Evolutionary conservation across 2,797 vertebrate genomes (phyloP).

Genomic region (Sebastes minor): DNA sequence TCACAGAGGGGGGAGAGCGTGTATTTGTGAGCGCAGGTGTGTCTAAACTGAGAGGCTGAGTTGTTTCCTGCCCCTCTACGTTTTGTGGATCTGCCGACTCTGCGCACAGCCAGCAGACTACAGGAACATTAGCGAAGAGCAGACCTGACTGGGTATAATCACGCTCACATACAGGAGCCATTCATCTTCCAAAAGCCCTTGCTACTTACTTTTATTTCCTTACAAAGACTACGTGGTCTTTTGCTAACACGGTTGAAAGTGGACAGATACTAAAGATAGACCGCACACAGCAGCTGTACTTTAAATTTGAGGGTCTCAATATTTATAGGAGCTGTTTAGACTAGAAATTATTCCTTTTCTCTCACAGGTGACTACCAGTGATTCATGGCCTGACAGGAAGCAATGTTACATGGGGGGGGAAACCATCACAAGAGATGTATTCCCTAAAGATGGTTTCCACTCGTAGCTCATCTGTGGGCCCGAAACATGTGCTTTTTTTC

Average conservation of each 20-base stretch:
- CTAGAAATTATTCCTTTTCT: constrained; percentile 34
- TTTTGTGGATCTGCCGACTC: constrained; percentile 47
- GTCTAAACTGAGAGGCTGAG: constrained; percentile 27
- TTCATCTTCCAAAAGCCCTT: constrained; percentile 43
- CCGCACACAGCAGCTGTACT: neutral
- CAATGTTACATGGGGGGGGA: constrained; percentile 3
- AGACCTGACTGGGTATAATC: constrained; percentile 51
- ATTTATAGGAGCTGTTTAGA: constrained; percentile 46
- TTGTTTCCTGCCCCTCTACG: constrained; percentile 1
- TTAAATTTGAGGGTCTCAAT: constrained; percentile 16
- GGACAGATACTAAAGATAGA: neutral
- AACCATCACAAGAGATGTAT: constrained; percentile 10
- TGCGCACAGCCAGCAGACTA: constrained; percentile 43
- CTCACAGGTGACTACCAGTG: constrained; percentile 7
- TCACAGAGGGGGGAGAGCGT: neutral
- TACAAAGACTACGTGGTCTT: neutral
- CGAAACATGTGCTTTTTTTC: constrained; percentile 22
- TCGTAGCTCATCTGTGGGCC: constrained; percentile 6
- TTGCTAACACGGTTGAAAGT: constrained; percentile 9
- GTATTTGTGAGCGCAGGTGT: constrained; percentile 39
- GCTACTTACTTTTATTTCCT: constrained; percentile 19
- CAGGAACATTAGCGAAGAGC: constrained; percentile 34
- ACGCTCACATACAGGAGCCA: constrained; percentile 12
- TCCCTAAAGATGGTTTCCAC: neutral
- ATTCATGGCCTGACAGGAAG: constrained; percentile 26